phyloP scores from a whole-genome alignment of 2,113 vertebrate species.

The Cyphomyrus plagiostoma region DNA sequence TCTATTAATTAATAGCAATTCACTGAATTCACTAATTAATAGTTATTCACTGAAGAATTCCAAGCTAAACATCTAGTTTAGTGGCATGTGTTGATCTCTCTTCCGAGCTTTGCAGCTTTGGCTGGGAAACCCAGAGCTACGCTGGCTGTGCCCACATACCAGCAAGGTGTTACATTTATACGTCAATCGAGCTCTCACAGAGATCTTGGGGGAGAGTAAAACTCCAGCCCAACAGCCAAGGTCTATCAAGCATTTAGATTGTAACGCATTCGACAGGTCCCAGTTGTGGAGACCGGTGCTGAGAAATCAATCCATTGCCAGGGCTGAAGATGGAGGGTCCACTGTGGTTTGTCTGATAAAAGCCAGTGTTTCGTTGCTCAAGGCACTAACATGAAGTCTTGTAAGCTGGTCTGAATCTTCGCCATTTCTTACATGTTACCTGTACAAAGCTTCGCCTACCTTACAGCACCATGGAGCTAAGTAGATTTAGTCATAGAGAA shows the following conservation, averaged over 20 bases:
- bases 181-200: background rate
- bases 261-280: background rate
- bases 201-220: background rate
- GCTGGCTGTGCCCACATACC: background rate
- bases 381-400: background rate
- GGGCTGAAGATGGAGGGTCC: background rate
- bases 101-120: background rate
- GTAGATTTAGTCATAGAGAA: background rate
- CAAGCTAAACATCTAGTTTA: background rate
- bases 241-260: background rate
- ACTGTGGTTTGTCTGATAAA: background rate
- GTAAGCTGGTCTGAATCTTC: background rate
- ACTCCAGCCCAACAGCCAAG: background rate
- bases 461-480: background rate
- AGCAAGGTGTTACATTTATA: background rate
- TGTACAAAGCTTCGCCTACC: background rate
- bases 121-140: background rate
- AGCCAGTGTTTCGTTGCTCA: background rate
- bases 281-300: too few species aligned
- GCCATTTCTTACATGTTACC: background rate
- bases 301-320: background rate
- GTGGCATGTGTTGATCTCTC: background rate
- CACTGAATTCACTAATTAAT: background rate
- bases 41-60: background rate
- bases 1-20: background rate